Percentiles rank a stretch among this genome's conserved stretches.
Evolutionary conservation across 2,797 vertebrate genomes (phyloP).

Genomic region (Phrynocephalus guinanensis): DNA sequence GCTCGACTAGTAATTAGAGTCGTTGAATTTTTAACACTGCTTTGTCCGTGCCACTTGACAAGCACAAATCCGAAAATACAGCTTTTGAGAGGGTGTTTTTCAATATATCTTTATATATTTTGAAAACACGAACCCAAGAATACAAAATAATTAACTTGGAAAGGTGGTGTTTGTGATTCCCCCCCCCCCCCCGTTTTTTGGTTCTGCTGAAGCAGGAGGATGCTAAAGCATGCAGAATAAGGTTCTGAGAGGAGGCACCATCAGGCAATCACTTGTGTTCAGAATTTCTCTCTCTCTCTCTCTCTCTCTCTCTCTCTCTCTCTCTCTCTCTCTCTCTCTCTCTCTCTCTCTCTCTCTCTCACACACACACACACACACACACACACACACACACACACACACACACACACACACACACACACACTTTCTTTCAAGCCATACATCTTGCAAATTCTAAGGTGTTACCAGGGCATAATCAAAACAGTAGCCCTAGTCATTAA

Average conservation of each 20-base stretch:
- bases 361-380: too few species aligned
- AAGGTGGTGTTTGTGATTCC: conserved; percentile 44
- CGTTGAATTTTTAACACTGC: conserved; percentile 85
- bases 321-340: conserved; percentile 17
- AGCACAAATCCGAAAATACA: conserved; percentile 61
- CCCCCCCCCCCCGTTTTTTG: conserved; percentile 18
- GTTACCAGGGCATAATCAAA: conserved; percentile 67
- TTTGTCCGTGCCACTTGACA: conserved; percentile 79
- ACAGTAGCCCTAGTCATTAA: conserved; percentile 62
- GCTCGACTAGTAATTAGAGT: conserved; percentile 92
- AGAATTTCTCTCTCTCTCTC: conserved; percentile 44
- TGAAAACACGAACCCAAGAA: conserved; percentile 54
- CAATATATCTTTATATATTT: neutral
- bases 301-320: too few species aligned
- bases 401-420: neutral
- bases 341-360: too few species aligned
- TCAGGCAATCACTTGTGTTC: conserved; percentile 71
- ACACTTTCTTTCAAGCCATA: conserved; percentile 69
- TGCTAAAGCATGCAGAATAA: conserved; percentile 50
- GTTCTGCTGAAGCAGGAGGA: conserved; percentile 66
- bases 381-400: too few species aligned
- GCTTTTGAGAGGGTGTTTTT: conserved; percentile 40
- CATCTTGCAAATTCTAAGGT: conserved; percentile 66
- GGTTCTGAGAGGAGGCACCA: conserved; percentile 54
- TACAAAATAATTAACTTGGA: conserved; percentile 65